phyloP scores from a whole-genome alignment of 2,113 vertebrate species.

The Rhea pennata region DNA sequence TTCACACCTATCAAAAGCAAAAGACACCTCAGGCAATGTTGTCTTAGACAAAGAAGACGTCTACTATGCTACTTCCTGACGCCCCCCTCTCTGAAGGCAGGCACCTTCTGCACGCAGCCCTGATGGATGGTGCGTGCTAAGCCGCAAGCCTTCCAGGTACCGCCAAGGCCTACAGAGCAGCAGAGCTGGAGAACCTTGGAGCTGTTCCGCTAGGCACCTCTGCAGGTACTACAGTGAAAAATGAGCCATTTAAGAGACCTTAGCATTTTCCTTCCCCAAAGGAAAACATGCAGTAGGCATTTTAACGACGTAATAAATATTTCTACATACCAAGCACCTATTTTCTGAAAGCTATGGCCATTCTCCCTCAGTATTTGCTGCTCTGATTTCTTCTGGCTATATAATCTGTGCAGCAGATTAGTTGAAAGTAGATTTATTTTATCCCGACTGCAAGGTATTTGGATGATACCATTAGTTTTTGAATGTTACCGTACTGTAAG shows the following conservation, averaged over 20 bases:
- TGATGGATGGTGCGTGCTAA: neutral
- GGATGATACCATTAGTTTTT: neutral
- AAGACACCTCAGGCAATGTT: neutral
- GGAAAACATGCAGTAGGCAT: neutral
- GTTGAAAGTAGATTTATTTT: neutral
- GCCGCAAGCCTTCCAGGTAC: neutral
- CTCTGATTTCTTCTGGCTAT: neutral
- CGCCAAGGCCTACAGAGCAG: fast-evolving
- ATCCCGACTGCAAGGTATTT: conserved; percentile 10
- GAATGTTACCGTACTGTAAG: neutral
- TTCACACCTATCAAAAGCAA: neutral
- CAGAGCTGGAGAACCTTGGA: neutral
- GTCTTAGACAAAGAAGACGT: neutral
- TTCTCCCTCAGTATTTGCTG: neutral
- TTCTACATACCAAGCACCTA: neutral
- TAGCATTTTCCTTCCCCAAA: neutral
- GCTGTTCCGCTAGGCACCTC: neutral
- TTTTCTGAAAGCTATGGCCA: neutral
- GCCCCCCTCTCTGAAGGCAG: neutral
- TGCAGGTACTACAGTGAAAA: neutral
- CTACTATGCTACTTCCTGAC: neutral
- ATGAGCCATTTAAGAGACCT: neutral
- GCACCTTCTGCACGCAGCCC: fast-evolving
- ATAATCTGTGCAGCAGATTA: conserved; percentile 22
- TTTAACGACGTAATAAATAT: neutral